phyloP scores from a whole-genome alignment of 2,113 vertebrate genomes.

The Aldabrachelys gigantea region DNA sequence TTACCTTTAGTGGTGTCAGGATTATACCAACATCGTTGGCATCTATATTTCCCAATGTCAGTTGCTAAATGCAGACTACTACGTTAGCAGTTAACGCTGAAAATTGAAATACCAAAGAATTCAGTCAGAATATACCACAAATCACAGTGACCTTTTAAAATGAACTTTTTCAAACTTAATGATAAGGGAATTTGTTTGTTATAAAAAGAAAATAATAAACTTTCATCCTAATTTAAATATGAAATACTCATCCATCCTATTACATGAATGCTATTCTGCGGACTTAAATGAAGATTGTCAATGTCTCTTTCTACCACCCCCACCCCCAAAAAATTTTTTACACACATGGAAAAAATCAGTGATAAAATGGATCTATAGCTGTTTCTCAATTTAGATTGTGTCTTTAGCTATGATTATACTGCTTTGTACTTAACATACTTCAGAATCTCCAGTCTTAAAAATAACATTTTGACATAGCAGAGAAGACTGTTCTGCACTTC shows the following conservation, averaged over 20 bases:
- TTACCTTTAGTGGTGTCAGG: not conserved
- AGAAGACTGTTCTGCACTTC: not conserved
- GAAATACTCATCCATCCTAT: not conserved
- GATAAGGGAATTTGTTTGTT: not conserved
- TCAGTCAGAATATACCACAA: not conserved
- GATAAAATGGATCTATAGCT: not conserved
- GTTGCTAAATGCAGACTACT: not conserved
- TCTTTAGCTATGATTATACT: not conserved
- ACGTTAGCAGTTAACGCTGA: not conserved
- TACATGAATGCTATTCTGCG: not conserved
- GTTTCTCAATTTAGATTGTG: conserved; percentile 17
- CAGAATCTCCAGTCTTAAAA: not conserved
- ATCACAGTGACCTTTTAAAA: not conserved
- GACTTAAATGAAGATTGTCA: not conserved
- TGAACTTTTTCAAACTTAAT: not conserved
- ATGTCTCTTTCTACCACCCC: not conserved
- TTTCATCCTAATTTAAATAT: not conserved
- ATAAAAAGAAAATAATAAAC: not conserved
- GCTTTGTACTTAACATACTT: not conserved
- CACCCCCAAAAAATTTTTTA: not conserved
- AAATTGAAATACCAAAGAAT: not conserved
- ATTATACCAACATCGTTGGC: not conserved
- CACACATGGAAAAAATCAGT: not conserved
- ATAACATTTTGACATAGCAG: not conserved
- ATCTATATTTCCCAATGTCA: not conserved